Evolutionary conservation across 2,113 vertebrate species (phyloP).

Genomic region (Columba livia): DNA sequence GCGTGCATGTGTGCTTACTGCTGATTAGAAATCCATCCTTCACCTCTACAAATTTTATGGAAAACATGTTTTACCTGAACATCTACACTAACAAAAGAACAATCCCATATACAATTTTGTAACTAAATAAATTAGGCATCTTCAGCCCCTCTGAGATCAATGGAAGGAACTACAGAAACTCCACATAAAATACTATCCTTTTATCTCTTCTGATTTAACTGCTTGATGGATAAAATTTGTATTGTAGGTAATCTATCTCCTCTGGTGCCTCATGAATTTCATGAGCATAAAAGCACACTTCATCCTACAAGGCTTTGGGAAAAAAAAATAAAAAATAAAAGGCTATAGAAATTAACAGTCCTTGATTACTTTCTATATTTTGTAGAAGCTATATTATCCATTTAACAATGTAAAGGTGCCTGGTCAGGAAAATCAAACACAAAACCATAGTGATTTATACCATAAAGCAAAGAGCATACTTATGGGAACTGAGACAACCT

Average conservation of each 20-base stretch:
- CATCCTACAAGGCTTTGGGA: neutral
- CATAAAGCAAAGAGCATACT: neutral
- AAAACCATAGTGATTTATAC: neutral
- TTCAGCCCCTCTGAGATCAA: neutral
- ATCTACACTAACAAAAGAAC: neutral
- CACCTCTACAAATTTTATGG: neutral
- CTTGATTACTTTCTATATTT: neutral
- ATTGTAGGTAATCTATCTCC: neutral
- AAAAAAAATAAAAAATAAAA: neutral
- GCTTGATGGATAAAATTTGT: neutral
- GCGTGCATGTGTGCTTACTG: neutral
- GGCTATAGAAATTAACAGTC: conserved; percentile 46
- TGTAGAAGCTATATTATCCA: neutral
- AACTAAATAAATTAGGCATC: neutral
- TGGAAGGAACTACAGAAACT: neutral
- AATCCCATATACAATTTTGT: neutral
- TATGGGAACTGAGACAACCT: neutral
- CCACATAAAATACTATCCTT: neutral
- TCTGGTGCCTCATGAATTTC: neutral
- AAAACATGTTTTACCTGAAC: neutral
- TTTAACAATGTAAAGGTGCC: neutral
- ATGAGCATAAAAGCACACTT: neutral
- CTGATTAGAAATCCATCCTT: neutral
- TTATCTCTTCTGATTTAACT: neutral
- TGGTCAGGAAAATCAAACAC: neutral